Evolutionary conservation across 2,888 invertebrate species (phyloP).

Genomic region (Linnaemya vulpina): DNA sequence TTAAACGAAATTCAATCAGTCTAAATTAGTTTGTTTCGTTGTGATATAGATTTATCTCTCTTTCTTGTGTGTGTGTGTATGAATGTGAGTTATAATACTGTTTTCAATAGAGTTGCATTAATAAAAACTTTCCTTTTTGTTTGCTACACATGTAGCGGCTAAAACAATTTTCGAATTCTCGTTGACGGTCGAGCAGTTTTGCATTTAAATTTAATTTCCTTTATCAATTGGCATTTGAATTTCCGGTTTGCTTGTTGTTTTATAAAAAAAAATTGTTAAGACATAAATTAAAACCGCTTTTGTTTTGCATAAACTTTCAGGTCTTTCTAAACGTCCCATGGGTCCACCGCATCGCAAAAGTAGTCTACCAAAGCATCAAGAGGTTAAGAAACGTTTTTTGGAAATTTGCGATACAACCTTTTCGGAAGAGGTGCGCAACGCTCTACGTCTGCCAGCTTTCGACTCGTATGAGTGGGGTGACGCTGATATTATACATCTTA

Average conservation of each 20-base stretch:
- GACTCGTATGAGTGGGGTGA: slow-evolving; percentile 93
- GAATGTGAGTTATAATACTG: neutral
- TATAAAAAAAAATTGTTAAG: neutral
- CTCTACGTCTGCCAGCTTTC: slow-evolving; percentile 85
- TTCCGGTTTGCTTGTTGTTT: slow-evolving; percentile 44
- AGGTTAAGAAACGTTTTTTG: slow-evolving; percentile 83
- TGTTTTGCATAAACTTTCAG: slow-evolving; percentile 74
- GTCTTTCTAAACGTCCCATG: slow-evolving; percentile 82
- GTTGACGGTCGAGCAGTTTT: slow-evolving; percentile 27
- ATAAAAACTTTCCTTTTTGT: neutral
- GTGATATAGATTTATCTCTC: slow-evolving; percentile 33
- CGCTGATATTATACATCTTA: slow-evolving; percentile 89
- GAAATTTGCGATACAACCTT: slow-evolving; percentile 83
- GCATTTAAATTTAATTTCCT: slow-evolving; percentile 74
- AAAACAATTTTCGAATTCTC: neutral
- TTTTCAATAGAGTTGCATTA: too few relatives aligned
- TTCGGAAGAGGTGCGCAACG: slow-evolving; percentile 83
- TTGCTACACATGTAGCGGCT: neutral
- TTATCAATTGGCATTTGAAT: slow-evolving; percentile 66
- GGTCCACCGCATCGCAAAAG: slow-evolving; percentile 83
- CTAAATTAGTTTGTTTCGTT: slow-evolving; percentile 37
- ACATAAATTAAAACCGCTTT: neutral
- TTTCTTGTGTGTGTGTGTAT: neutral
- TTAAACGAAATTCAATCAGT: slow-evolving; percentile 51
- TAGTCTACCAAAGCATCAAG: slow-evolving; percentile 83